Evolutionary conservation across 2,113 vertebrate species (phyloP).

Genomic region (Anarrhichthys ocellatus): DNA sequence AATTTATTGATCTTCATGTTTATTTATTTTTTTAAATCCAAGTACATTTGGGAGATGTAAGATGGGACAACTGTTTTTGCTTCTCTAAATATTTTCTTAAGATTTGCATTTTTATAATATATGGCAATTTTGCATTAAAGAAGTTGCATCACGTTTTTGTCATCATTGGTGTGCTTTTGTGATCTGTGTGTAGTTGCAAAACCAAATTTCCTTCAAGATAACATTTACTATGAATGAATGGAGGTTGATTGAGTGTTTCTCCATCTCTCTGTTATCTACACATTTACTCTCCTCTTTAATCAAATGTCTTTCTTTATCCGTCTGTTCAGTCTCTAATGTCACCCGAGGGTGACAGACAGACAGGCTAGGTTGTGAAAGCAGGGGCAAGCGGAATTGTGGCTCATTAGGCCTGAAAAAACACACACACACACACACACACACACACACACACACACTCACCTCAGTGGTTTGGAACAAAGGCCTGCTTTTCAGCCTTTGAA

Average conservation of each 20-base stretch:
- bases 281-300: constrained; percentile 9
- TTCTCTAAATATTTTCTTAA: background rate
- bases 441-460: background rate
- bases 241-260: background rate
- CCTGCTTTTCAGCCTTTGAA: constrained; percentile 36
- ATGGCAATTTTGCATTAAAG: too few species aligned
- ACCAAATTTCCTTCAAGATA: background rate
- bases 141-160: background rate
- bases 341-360: constrained; percentile 18
- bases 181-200: background rate
- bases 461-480: constrained; percentile 47
- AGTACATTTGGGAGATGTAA: background rate
- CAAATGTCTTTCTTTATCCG: background rate
- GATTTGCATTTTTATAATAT: background rate
- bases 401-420: constrained; percentile 34
- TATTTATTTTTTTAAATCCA: background rate
- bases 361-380: constrained; percentile 18
- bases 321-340: constrained; percentile 16
- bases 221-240: background rate
- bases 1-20: background rate
- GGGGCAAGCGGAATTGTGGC: constrained; percentile 15
- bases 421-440: constrained; percentile 27
- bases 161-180: background rate
- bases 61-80: background rate
- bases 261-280: background rate